These are phyloP conservation scores for Zootermopsis nevadensis DNA, from an alignment of 2,888 invertebrate species.

Conservation along the genomic window DNA sequence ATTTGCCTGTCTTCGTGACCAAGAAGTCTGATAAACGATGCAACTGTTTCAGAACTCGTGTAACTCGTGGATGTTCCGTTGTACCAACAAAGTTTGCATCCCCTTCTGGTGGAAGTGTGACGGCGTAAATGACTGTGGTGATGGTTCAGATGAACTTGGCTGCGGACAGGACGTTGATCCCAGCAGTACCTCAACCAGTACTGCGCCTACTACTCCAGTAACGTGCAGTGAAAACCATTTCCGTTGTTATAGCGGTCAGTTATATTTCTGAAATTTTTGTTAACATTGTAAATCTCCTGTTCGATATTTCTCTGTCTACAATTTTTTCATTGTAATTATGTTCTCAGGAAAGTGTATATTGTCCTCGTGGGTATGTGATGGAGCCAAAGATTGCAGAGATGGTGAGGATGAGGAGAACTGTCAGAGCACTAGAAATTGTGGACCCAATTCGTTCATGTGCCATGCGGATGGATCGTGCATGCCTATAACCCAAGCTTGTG, in stretches of 20 bases:
- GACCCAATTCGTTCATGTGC: slow-evolving; percentile 68
- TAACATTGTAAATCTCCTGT: background rate
- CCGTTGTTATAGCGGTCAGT: slow-evolving; percentile 65
- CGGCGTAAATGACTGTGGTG: slow-evolving; percentile 79
- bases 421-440: slow-evolving; percentile 57
- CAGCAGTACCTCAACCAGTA: slow-evolving; percentile 53
- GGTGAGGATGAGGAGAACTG: slow-evolving; percentile 74
- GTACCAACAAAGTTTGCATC: slow-evolving; percentile 70
- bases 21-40: no score
- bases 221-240: slow-evolving; percentile 70
- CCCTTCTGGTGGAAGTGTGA: slow-evolving; percentile 74
- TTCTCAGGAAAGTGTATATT: slow-evolving; percentile 70
- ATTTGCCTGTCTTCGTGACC: no score
- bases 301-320: no score
- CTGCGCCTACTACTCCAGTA: slow-evolving; percentile 57
- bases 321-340: background rate
- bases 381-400: slow-evolving; percentile 67
- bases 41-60: slow-evolving; percentile 20
- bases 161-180: slow-evolving; percentile 61
- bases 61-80: slow-evolving; percentile 78
- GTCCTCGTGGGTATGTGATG: slow-evolving; percentile 73
- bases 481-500: slow-evolving; percentile 65
- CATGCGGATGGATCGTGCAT: slow-evolving; percentile 73
- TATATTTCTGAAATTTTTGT: background rate
- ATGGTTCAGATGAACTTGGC: slow-evolving; percentile 78